phyloP scores from a whole-genome alignment of 2,797 vertebrate species.

The Allobates femoralis region DNA sequence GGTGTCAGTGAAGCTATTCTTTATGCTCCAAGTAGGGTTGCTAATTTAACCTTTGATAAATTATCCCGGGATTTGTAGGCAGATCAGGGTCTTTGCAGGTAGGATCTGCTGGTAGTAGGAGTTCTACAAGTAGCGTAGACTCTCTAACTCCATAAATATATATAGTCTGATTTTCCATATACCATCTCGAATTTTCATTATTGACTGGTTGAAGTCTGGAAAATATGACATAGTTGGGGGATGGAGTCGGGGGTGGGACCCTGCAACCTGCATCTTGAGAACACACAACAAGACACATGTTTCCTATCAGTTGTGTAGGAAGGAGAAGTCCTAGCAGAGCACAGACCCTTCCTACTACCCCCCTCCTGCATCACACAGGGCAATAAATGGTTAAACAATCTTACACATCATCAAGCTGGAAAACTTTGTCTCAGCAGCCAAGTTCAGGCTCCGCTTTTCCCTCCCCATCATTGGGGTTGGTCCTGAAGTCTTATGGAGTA shows the following conservation, averaged over 20 bases:
- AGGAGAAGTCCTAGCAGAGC: background rate
- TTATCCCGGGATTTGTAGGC: background rate
- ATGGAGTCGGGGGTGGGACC: background rate
- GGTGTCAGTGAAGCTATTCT: background rate
- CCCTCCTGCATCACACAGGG: background rate
- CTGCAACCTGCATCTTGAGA: slow-evolving; percentile 10
- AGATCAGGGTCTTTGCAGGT: no score
- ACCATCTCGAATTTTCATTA: background rate
- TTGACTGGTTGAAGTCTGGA: background rate
- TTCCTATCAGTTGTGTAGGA: slow-evolving; percentile 21
- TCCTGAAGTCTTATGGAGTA: slow-evolving; percentile 5
- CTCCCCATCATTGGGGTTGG: slow-evolving; percentile 31
- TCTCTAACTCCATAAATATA: background rate
- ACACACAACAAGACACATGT: slow-evolving; percentile 32
- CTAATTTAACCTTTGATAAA: background rate
- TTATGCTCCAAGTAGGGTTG: no score
- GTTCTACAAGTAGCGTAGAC: background rate
- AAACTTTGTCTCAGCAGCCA: slow-evolving; percentile 69
- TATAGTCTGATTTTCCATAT: background rate
- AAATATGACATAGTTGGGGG: slow-evolving; percentile 24
- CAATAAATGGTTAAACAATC: slow-evolving; percentile 30
- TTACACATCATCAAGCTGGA: slow-evolving; percentile 47
- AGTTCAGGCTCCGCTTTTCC: background rate
- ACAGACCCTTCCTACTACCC: background rate
- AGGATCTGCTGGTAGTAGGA: background rate